Base-by-base conservation (phyloP, 2,888 invertebrate species). In the Pollenia labialis region DNA sequence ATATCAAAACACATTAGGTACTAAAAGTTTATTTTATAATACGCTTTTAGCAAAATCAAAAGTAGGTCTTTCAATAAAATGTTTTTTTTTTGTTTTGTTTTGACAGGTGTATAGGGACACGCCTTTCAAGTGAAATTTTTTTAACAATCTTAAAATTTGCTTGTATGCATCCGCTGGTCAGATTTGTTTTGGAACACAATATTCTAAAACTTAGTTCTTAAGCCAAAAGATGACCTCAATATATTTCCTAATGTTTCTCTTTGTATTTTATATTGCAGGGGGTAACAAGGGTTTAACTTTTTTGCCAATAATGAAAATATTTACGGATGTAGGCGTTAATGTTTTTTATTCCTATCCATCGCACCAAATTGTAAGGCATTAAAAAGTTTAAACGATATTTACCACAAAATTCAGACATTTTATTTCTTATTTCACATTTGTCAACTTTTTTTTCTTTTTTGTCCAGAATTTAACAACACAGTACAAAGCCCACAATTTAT, bases 381-480 rank as follows among this genome's bases (percentile, higher is more conserved):
- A 56, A 81, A 76, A 58, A 77, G 7, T 32, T 81, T 77, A 56
- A 74, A 60, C 69, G 42, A 87, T 84, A 87, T 87, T 87, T 87
- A 87, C 87, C 87, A 68, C 83, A 87, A 77, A 81, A 14, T 84
- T 87, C 81, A 77, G 87, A 87, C 87, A 87, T 87, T 85, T 83
- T 85, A 62, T 74, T 86, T 72, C 32, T 82, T 69, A 72, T 81
- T 87, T 87, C 84, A 87, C 87, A 87, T 87, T 87, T 87, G 87
- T 85, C 48, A 84, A 87, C 56, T 84, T 87, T 81, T 87, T 32
- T 32, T 32, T 64, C 46, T 75, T 86, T 84, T 84, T 81, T 79
- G 82, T 82, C 72, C 66, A 84, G 77, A 81, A 81, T 83, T 81
- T 79, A 82, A 79, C 79, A 80, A 9, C 64, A 82, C 48, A 82